These are phyloP conservation scores for Aethes cnicana DNA, from an alignment of 2,888 invertebrate genomes.

Conservation along the genomic window DNA sequence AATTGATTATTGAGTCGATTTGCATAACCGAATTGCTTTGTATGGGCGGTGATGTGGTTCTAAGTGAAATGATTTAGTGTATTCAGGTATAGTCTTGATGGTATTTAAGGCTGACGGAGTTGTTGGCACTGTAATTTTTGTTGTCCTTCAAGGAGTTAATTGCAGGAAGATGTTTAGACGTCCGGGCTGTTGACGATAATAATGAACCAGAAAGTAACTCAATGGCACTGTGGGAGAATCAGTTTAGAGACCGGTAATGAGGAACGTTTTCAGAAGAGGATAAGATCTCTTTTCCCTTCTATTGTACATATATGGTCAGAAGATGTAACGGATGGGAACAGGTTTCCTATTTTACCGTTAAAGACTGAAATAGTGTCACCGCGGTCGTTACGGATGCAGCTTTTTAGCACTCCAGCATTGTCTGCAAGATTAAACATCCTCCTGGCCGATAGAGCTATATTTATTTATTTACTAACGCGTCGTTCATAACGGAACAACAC, in stretches of 20 bases:
- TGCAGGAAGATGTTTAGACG: no score
- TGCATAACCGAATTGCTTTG: background rate
- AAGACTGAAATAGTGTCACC: conserved; percentile 9
- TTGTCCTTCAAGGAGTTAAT: no score
- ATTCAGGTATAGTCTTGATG: no score
- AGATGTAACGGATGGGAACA: background rate
- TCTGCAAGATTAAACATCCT: conserved; percentile 49
- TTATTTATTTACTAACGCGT: conserved; percentile 63
- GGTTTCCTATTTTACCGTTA: conserved; percentile 5
- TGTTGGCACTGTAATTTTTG: no score
- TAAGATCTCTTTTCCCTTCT: no score
- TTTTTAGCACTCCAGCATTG: conserved; percentile 48
- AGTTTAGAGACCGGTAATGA: background rate
- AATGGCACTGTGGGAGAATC: background rate
- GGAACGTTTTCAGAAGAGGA: no score
- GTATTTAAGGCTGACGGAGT: no score
- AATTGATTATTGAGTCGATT: conserved; percentile 1
- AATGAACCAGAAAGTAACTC: no score
- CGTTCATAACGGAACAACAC: conserved; percentile 71
- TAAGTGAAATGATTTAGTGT: background rate
- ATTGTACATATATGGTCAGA: background rate
- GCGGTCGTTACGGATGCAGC: conserved; percentile 46
- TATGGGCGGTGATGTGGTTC: background rate
- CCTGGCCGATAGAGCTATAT: conserved; percentile 47
- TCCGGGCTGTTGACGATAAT: no score